A percentile compares a stretch with the other conserved stretches of the same genome.
Evolutionary conservation across 2,113 vertebrate genomes (phyloP).

Genomic region (Gulo gulo): DNA sequence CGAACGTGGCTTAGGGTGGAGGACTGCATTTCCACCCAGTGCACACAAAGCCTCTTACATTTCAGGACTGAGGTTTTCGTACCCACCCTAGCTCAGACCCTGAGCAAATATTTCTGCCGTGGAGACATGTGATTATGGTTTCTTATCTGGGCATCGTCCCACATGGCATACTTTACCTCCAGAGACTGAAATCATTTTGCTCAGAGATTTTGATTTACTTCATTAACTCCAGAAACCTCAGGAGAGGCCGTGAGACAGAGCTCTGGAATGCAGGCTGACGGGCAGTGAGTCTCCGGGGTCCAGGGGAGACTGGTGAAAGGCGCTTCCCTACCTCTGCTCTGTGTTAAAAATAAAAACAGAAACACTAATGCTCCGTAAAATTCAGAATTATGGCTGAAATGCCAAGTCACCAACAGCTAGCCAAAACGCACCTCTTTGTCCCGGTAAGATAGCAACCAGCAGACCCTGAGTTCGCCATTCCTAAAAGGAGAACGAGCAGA

Average conservation of each 20-base stretch:
- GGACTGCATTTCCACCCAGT: neutral
- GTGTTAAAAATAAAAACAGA: neutral
- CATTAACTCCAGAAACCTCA: constrained; percentile 49
- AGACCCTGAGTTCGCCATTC: neutral
- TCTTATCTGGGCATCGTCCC: neutral
- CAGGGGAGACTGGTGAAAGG: neutral
- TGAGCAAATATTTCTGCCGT: neutral
- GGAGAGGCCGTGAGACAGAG: neutral
- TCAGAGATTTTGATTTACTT: constrained; percentile 44
- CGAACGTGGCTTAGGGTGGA: neutral
- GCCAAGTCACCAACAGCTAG: neutral
- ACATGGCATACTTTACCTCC: neutral
- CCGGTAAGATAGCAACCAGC: neutral
- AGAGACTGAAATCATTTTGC: constrained; percentile 35
- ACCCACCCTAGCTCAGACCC: neutral
- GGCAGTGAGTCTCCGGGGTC: neutral
- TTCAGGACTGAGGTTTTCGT: neutral
- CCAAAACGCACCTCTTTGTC: neutral
- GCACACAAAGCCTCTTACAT: neutral
- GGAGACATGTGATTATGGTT: neutral
- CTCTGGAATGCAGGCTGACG: neutral
- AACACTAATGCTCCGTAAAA: neutral
- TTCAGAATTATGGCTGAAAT: constrained; percentile 1
- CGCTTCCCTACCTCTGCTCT: neutral
- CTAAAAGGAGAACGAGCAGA: neutral